Evolutionary conservation across 2,888 invertebrate species (phyloP).

Genomic region (Baronia brevicornis): DNA sequence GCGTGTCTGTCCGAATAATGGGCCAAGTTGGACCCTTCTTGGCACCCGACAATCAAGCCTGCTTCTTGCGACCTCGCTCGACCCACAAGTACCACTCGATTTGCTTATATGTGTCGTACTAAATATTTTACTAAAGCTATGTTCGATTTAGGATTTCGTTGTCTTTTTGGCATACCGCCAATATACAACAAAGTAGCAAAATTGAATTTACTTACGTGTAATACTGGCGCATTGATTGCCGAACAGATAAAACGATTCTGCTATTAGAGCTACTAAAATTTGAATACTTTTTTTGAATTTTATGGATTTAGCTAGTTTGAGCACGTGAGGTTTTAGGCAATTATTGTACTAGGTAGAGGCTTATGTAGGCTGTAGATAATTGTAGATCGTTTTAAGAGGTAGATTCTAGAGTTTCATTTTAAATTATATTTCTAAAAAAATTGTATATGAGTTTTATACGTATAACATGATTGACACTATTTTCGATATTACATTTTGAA

Average conservation of each 20-base stretch:
- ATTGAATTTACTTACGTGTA: slow-evolving; percentile 46
- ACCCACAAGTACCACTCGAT: slow-evolving; percentile 70
- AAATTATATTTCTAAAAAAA: too few species aligned
- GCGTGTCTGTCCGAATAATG: slow-evolving; percentile 71
- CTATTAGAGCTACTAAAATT: too few species aligned
- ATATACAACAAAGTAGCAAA: slow-evolving; percentile 27
- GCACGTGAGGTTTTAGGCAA: too few species aligned
- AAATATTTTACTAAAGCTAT: slow-evolving; percentile 49
- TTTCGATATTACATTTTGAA: too few species aligned
- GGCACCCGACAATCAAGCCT: slow-evolving; percentile 32
- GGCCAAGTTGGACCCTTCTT: slow-evolving; percentile 51
- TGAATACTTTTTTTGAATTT: too few species aligned
- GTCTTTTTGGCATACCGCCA: slow-evolving; percentile 35
- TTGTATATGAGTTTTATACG: too few species aligned
- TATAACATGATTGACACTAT: too few species aligned
- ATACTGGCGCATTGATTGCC: slow-evolving; percentile 42
- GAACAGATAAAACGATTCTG: slow-evolving; percentile 30
- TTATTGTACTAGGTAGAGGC: too few species aligned
- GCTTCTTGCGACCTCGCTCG: slow-evolving; percentile 50
- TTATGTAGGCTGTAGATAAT: too few species aligned
- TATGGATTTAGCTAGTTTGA: too few species aligned
- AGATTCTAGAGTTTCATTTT: too few species aligned
- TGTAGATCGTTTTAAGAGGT: too few species aligned
- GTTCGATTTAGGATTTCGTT: slow-evolving; percentile 38
- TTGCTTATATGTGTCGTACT: slow-evolving; percentile 60